phyloP scores from a whole-genome alignment of 2,113 vertebrate species.

The Caranx ignobilis region DNA sequence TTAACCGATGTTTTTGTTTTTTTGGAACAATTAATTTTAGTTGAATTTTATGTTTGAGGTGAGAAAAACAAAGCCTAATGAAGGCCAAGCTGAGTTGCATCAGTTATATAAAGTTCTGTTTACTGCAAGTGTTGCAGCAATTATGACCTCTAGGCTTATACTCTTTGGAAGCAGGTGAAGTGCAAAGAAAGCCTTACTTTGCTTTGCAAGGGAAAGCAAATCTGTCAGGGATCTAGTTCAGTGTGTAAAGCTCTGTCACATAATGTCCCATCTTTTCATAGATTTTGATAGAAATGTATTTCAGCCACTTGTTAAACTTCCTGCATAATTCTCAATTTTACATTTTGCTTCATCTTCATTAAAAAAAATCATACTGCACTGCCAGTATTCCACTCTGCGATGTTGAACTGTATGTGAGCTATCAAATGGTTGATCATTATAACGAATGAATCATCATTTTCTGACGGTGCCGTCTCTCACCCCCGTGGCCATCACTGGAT shows the following conservation, averaged over 20 bases:
- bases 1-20: not conserved
- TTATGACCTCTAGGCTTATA: too few species aligned
- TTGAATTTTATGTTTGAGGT: not conserved
- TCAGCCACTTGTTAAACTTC: not conserved
- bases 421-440: not conserved
- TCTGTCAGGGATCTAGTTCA: not conserved
- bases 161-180: too few species aligned
- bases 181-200: too few species aligned
- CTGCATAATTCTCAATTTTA: not conserved
- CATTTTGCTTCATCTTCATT: not conserved
- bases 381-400: not conserved
- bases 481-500: not conserved
- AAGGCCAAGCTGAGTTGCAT: too few species aligned
- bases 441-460: slow-evolving; percentile 10
- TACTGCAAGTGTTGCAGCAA: too few species aligned
- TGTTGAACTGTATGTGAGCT: not conserved
- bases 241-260: not conserved
- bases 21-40: not conserved
- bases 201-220: not conserved
- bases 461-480: not conserved
- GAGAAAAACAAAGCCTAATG: not conserved
- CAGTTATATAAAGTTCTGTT: too few species aligned
- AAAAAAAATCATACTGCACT: not conserved
- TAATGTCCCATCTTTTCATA: not conserved
- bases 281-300: not conserved